phyloP scores from a whole-genome alignment of 2,888 invertebrate species.

The Eulithis prunata region DNA sequence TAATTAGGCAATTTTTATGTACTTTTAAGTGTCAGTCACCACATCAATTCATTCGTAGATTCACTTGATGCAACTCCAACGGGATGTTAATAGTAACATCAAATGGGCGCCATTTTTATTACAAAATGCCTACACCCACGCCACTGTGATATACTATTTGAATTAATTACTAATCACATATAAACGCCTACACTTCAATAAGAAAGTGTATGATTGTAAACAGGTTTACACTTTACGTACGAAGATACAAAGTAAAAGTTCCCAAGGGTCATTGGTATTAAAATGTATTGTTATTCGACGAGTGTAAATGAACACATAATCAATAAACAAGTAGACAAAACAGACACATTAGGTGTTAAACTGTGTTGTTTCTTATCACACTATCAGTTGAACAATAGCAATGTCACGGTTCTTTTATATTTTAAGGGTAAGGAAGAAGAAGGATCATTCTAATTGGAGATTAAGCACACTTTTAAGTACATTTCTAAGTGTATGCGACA shows the following conservation, averaged over 20 bases:
- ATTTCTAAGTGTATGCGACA: no score
- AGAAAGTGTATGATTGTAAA: conserved; percentile 46
- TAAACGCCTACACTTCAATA: conserved; percentile 55
- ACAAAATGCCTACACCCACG: conserved; percentile 70
- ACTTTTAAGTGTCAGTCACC: neutral
- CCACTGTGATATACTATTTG: conserved; percentile 61
- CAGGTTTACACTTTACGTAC: conserved; percentile 28
- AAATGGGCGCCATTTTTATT: conserved; percentile 73
- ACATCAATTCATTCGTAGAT: conserved; percentile 46
- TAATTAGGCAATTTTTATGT: neutral
- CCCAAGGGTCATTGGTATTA: conserved; percentile 47
- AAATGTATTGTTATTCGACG: conserved; percentile 45
- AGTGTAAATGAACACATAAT: conserved; percentile 52
- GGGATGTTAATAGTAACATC: conserved; percentile 64
- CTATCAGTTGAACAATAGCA: neutral
- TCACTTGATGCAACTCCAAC: conserved; percentile 64
- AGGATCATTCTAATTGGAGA: no score
- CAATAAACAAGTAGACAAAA: conserved; percentile 51
- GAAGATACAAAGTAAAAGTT: conserved; percentile 49
- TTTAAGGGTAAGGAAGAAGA: no score
- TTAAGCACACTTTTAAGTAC: no score
- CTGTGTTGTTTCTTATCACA: neutral
- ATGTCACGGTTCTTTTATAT: neutral
- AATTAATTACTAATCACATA: conserved; percentile 67
- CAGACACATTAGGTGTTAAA: conserved; percentile 34